Base-by-base conservation (phyloP, 2,113 vertebrate species). In the Dendropsophus ebraccatus region DNA sequence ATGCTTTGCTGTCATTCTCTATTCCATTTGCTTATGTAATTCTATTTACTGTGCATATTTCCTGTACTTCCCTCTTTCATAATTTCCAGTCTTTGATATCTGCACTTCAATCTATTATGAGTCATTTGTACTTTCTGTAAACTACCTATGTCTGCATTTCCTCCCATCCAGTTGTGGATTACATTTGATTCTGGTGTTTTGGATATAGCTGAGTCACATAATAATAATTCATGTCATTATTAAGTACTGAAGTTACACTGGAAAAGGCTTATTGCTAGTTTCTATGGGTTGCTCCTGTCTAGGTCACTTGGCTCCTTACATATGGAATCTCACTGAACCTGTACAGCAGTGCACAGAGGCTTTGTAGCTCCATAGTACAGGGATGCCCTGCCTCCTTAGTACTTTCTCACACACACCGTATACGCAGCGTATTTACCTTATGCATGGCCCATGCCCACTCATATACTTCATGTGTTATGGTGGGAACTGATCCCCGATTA, bases 401-500 rank as follows among this genome's bases (percentile, higher is more conserved):
- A n/a, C n/a, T n/a, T n/a, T n/a, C n/a, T n/a, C n/a, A n/a, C n/a
- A n/a, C n/a, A n/a, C n/a, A n/a, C n/a, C n/a, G n/a, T n/a, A n/a
- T n/a, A n/a, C n/a, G n/a, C n/a, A n/a, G n/a, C n/a, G n/a, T n/a
- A n/a, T n/a, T n/a, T n/a, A n/a, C n/a, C 41, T 25, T 75, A 17
- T 28, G n/a, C n/a, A n/a, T 79, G 32, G 21, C 16, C 54, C 76
- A 37, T 78, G 25, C 19, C 50, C 56, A 78, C 50, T 78, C 13
- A 56, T 35, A 78, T 54, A 78, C 17, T 35, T 35, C 28, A 76
- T 41, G 11, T 83, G 54, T 30, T 78, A 25, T 79, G 58, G n/a
- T 79, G 83, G 25, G 72, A 67, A 67, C 74, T 37, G 73, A 52
- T 65, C 58, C 54, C 25, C n/a, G 21, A 21, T 56, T 49, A 84